Evolutionary conservation across 2,797 vertebrate species (phyloP).

Genomic region (Mus minutoides): DNA sequence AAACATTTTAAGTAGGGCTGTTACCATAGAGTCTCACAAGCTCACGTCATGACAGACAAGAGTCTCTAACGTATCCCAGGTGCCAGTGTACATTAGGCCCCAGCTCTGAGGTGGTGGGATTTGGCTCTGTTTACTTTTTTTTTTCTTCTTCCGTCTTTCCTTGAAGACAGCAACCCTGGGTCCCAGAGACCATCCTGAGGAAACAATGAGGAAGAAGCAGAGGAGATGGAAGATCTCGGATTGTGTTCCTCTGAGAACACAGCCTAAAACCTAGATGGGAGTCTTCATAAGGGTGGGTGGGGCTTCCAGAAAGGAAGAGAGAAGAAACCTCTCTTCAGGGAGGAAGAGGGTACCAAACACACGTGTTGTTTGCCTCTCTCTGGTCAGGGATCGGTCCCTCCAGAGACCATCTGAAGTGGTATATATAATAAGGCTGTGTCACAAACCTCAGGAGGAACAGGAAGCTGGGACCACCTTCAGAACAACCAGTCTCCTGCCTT

Average conservation of each 20-base stretch:
- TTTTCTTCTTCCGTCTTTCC: conserved; percentile 31
- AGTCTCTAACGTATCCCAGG: neutral
- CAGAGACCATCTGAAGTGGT: neutral
- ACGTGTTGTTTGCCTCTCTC: neutral
- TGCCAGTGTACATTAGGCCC: neutral
- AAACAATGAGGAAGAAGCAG: conserved; percentile 68
- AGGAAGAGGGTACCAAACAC: neutral
- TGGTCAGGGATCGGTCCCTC: neutral
- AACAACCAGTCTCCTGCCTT: neutral
- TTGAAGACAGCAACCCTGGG: neutral
- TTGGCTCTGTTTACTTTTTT: neutral
- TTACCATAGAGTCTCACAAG: neutral
- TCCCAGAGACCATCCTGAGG: conserved; percentile 43
- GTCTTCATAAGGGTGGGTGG: conserved; percentile 19
- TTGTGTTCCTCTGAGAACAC: conserved; percentile 43
- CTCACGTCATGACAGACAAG: neutral
- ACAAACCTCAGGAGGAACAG: neutral
- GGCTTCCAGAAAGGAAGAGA: neutral
- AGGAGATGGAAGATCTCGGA: conserved; percentile 26
- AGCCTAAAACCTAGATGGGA: neutral
- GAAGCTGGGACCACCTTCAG: neutral
- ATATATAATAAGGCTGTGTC: neutral
- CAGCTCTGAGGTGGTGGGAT: neutral
- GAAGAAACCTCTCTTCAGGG: neutral
- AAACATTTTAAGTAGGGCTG: neutral